Evolutionary conservation across 2,888 invertebrate genomes (phyloP).

Genomic region (Ornithoptera priamus): DNA sequence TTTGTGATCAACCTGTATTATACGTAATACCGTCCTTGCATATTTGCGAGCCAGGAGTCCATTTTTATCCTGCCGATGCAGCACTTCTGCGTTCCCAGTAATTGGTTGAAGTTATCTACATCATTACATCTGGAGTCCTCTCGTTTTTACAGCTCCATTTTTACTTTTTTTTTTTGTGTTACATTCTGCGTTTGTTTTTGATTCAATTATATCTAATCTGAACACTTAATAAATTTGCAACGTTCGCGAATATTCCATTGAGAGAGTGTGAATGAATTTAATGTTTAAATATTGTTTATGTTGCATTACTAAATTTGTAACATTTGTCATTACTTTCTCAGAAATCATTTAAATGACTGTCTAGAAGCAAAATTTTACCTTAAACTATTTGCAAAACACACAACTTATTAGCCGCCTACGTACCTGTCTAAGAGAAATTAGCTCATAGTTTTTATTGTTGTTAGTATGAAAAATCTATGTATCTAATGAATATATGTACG

Average conservation of each 20-base stretch:
- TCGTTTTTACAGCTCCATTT: constrained; percentile 67
- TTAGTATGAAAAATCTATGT: too few species aligned
- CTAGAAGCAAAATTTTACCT: too few species aligned
- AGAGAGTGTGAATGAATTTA: not conserved
- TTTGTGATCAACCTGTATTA: constrained; percentile 31
- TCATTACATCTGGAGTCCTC: constrained; percentile 77
- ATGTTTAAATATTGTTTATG: too few species aligned
- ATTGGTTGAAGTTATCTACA: constrained; percentile 78
- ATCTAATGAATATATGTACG: too few species aligned
- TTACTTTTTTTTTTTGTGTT: constrained; percentile 61
- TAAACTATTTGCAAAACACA: too few species aligned
- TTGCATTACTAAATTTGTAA: too few species aligned
- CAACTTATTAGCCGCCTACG: too few species aligned
- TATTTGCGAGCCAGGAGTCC: constrained; percentile 64
- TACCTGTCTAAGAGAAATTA: too few species aligned
- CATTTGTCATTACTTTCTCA: too few species aligned
- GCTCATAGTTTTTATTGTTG: too few species aligned
- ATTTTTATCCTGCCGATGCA: constrained; percentile 74
- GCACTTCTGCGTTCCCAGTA: constrained; percentile 70
- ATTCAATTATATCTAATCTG: constrained; percentile 74
- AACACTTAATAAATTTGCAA: not conserved
- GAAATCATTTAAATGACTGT: too few species aligned
- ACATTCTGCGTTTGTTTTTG: constrained; percentile 72
- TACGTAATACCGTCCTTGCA: constrained; percentile 49
- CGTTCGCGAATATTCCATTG: not conserved